Conservation (phyloP, 2,797 vertebrate species). For the Cryptoprocta ferox region DNA sequence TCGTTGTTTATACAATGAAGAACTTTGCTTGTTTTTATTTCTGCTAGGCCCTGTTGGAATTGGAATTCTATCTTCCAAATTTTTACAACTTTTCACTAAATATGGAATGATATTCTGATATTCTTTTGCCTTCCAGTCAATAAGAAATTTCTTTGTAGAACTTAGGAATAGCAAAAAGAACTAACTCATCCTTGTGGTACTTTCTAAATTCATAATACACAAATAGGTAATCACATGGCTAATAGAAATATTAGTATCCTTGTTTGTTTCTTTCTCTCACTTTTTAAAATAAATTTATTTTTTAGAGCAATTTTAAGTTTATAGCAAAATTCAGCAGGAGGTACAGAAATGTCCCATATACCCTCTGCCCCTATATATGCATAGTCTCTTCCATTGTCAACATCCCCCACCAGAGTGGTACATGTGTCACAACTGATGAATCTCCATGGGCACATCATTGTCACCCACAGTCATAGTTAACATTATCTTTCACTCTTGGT, state of each 20-base stretch:
- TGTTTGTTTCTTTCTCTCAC: background rate
- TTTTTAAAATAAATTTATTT: background rate
- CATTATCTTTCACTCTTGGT: background rate
- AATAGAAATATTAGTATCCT: constrained; percentile 23
- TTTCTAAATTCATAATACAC: constrained; percentile 48
- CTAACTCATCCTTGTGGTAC: constrained; percentile 39
- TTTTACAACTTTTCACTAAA: constrained; percentile 59
- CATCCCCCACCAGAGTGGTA: background rate
- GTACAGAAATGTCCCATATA: background rate
- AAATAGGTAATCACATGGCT: constrained; percentile 9
- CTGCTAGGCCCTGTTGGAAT: constrained; percentile 35
- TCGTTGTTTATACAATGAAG: constrained; percentile 46
- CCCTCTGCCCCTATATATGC: background rate
- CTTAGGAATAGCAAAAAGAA: constrained; percentile 46
- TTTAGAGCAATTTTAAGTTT: background rate
- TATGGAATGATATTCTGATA: constrained; percentile 33
- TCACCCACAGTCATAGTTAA: background rate
- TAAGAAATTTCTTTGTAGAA: background rate
- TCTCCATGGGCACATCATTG: background rate
- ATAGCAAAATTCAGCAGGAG: background rate
- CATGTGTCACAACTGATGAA: background rate
- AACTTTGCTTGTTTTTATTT: constrained; percentile 69
- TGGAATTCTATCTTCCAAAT: constrained; percentile 45
- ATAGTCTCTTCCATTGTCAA: background rate
- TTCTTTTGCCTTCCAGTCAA: background rate